Conservation (phyloP, 1,140 invertebrate genomes). For the Ceratosolen fusciceps region DNA sequence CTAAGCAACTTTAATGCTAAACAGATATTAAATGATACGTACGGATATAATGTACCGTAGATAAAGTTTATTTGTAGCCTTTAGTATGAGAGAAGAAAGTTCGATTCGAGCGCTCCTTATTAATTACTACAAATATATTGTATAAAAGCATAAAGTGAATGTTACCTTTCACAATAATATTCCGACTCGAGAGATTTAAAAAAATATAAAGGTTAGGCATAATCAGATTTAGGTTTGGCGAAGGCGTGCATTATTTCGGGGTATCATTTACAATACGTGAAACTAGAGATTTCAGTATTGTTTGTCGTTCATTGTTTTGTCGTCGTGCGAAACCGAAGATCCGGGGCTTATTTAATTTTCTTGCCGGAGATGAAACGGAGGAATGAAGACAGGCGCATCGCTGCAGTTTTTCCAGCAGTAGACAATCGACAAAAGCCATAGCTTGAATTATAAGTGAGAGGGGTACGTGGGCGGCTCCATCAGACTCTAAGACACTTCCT, state of each 20-base stretch:
- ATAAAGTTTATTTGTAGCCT: too few species aligned
- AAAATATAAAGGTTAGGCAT: neutral
- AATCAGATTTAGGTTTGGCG: too few species aligned
- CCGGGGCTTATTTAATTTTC: constrained; percentile 44
- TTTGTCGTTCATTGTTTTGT: neutral
- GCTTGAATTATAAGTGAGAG: neutral
- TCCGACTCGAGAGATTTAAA: neutral
- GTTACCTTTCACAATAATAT: too few species aligned
- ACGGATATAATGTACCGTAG: too few species aligned
- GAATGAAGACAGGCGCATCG: constrained; percentile 10
- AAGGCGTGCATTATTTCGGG: neutral
- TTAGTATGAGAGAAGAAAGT: too few species aligned
- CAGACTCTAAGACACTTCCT: constrained; percentile 35
- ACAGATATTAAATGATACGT: too few species aligned
- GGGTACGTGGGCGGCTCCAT: neutral
- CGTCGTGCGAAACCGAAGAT: neutral
- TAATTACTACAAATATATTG: too few species aligned
- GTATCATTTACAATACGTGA: neutral
- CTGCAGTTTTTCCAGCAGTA: constrained; percentile 19
- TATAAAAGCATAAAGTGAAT: too few species aligned
- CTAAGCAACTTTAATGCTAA: too few species aligned
- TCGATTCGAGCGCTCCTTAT: too few species aligned
- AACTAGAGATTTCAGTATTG: neutral
- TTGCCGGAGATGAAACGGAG: constrained; percentile 37
- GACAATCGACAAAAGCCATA: constrained; percentile 17